These are phyloP conservation scores for Listronotus oregonensis DNA, from an alignment of 1,140 invertebrate species.

Conservation along the genomic window DNA sequence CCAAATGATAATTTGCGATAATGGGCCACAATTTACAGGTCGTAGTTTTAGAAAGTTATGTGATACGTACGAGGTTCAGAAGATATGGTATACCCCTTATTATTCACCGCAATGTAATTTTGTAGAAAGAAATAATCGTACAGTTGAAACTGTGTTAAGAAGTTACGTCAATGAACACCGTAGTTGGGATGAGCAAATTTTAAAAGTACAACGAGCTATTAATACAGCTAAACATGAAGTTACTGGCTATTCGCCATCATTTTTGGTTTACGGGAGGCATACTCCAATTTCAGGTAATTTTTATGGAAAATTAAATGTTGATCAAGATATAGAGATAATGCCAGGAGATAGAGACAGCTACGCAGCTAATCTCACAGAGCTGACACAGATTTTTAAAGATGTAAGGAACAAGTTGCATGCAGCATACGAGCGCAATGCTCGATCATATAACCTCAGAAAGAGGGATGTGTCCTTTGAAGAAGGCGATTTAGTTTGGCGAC, in stretches of 20 bases:
- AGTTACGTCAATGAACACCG: conserved; percentile 12
- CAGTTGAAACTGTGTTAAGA: conserved; percentile 16
- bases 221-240: conserved; percentile 35
- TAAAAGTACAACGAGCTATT: conserved; percentile 5
- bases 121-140: conserved; percentile 30
- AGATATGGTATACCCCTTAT: conserved; percentile 25
- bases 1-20: conserved; percentile 24
- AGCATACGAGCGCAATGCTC: conserved; percentile 23
- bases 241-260: conserved; percentile 1
- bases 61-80: conserved; percentile 15
- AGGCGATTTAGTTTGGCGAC: conserved; percentile 24
- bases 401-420: conserved; percentile 10
- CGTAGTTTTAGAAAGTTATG: conserved; percentile 12
- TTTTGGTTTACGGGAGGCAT: too few species aligned
- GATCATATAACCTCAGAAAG: conserved; percentile 26
- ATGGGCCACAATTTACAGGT: conserved; percentile 38
- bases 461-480: conserved; percentile 7
- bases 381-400: neutral
- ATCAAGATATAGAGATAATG: neutral
- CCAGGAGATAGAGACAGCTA: neutral
- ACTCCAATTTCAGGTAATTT: too few species aligned
- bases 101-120: conserved; percentile 28
- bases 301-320: neutral
- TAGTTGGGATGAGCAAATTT: conserved; percentile 21
- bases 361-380: neutral